These are phyloP conservation scores for Lordiphosa clarofinis DNA, from an alignment of 1,140 invertebrate genomes.

Conservation along the genomic window DNA sequence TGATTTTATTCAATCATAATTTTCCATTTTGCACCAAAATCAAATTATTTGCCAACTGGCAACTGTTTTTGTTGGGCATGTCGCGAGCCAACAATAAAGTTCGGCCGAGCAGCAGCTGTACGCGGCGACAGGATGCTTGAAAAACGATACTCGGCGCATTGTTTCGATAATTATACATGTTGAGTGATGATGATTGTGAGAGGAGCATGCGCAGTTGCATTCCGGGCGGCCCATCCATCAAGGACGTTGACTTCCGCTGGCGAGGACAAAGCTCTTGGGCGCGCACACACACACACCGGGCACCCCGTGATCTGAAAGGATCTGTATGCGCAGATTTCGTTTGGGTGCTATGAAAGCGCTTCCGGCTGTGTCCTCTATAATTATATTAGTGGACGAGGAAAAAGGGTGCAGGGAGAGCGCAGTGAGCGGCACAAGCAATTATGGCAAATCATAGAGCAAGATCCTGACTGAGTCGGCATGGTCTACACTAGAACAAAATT, in stretches of 20 bases:
- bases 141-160: slow-evolving; percentile 66
- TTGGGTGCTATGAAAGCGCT: slow-evolving; percentile 69
- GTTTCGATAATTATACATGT: slow-evolving; percentile 66
- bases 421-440: slow-evolving; percentile 11
- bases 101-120: slow-evolving; percentile 34
- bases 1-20: slow-evolving; percentile 38
- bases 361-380: slow-evolving; percentile 67
- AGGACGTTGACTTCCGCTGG: slow-evolving; percentile 50
- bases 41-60: slow-evolving; percentile 54
- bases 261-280: slow-evolving; percentile 38
- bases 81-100: slow-evolving; percentile 8
- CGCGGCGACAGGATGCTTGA: slow-evolving; percentile 63
- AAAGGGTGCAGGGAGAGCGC: slow-evolving; percentile 42
- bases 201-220: slow-evolving; percentile 24
- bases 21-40: slow-evolving; percentile 30
- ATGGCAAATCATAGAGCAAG: neutral
- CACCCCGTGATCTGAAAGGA: slow-evolving; percentile 30
- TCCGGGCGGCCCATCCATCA: slow-evolving; percentile 32
- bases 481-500: no score
- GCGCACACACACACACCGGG: neutral
- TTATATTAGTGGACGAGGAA: slow-evolving; percentile 62
- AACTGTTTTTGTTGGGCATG: slow-evolving; percentile 21
- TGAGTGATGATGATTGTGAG: slow-evolving; percentile 18
- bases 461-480: no score
- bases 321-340: slow-evolving; percentile 15